Evolutionary conservation across 1,140 invertebrate genomes (phyloP).

Genomic region (Parapsyche elsis): DNA sequence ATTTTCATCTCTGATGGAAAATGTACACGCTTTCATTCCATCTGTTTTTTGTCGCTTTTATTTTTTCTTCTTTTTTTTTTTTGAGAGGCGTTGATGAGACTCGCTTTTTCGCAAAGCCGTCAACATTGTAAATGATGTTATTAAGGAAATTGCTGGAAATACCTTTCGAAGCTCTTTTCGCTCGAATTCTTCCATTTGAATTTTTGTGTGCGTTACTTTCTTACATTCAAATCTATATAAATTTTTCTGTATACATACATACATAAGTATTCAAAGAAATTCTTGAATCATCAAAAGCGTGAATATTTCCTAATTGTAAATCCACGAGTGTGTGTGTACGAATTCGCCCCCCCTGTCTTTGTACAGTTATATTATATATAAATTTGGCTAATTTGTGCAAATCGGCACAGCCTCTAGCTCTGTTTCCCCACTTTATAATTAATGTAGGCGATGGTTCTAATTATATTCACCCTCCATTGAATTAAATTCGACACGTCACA

Average conservation of each 20-base stretch:
- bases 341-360: neutral
- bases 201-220: neutral
- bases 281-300: no score
- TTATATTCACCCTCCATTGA: constrained; percentile 17
- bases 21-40: no score
- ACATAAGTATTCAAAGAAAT: no score
- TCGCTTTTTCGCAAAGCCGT: neutral
- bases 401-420: constrained; percentile 1
- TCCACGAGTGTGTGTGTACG: neutral
- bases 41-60: no score
- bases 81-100: constrained; percentile 7
- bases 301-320: no score
- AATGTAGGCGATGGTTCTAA: neutral
- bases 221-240: neutral
- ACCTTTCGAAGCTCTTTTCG: constrained; percentile 13
- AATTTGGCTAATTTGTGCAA: constrained; percentile 30
- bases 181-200: neutral
- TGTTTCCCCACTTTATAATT: neutral
- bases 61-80: no score
- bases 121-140: constrained; percentile 19
- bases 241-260: no score
- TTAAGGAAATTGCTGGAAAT: constrained; percentile 25
- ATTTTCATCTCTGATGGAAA: no score
- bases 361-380: constrained; percentile 11
- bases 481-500: constrained; percentile 11